Percentiles rank a stretch among this genome's conserved stretches.
Evolutionary conservation across 1,140 invertebrate species (phyloP).

Genomic region (Pseudoatta argentina): DNA sequence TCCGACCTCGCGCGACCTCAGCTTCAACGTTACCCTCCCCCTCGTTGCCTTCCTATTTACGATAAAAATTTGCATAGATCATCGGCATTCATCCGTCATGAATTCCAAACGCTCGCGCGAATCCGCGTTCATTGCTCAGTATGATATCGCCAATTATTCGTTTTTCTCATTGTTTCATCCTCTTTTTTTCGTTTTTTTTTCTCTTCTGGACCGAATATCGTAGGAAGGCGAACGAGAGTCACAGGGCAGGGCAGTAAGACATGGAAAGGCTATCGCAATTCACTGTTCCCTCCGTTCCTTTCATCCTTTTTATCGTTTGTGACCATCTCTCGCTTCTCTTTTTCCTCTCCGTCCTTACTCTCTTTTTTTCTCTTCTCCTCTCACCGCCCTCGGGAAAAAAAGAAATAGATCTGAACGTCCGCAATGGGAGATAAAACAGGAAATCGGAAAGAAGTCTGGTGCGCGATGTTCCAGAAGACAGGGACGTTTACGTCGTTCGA

Average conservation of each 20-base stretch:
- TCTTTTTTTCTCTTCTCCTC: constrained; percentile 6
- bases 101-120: not conserved
- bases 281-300: constrained; percentile 48
- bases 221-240: constrained; percentile 70
- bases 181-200: not conserved
- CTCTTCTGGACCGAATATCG: constrained; percentile 1
- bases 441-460: constrained; percentile 44
- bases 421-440: constrained; percentile 40
- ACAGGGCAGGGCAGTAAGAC: constrained; percentile 74
- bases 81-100: not conserved
- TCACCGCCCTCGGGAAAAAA: constrained; percentile 52
- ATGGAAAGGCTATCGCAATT: constrained; percentile 78
- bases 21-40: constrained; percentile 39
- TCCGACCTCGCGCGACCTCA: constrained; percentile 63
- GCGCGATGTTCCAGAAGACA: constrained; percentile 29
- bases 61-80: not conserved
- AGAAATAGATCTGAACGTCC: constrained; percentile 49
- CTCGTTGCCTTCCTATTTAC: constrained; percentile 45
- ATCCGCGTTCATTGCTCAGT: not conserved
- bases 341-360: not conserved
- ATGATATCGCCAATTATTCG: constrained; percentile 3
- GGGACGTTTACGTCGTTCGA: not conserved
- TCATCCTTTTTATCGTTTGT: constrained; percentile 52
- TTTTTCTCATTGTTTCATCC: not conserved
- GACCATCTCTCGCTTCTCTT: constrained; percentile 46